Evolutionary conservation across 37 sponge, comb jelly and placozoan species (phyloP).

Genomic region (Haliclona indistincta): DNA sequence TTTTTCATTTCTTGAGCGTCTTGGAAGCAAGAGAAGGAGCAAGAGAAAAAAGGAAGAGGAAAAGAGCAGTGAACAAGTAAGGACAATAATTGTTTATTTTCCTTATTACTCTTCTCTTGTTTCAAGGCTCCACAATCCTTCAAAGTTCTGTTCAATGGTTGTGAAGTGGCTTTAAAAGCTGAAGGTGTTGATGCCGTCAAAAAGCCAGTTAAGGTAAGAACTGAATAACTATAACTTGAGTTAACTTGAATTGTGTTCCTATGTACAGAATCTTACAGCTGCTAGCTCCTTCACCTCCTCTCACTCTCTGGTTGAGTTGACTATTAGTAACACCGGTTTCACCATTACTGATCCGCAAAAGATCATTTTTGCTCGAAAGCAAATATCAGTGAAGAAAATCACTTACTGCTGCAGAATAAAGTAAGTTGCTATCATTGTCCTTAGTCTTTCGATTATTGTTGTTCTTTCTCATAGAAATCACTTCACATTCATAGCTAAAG

Average conservation of each 20-base stretch:
- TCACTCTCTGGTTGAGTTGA: conserved; percentile 42
- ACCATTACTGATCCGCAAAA: conserved; percentile 43
- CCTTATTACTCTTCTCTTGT: background rate
- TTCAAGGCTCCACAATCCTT: background rate
- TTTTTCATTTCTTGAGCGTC: conserved; percentile 24
- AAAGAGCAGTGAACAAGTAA: background rate
- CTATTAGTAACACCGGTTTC: conserved; percentile 32
- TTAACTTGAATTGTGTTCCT: background rate
- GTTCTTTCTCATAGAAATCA: conserved; percentile 31
- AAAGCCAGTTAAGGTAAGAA: conserved; percentile 41
- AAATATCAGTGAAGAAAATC: conserved; percentile 41
- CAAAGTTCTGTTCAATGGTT: conserved; percentile 50
- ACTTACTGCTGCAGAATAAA: conserved; percentile 65
- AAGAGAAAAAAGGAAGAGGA: conserved; percentile 16
- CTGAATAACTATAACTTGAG: background rate
- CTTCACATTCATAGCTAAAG: conserved; percentile 60
- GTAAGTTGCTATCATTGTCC: conserved; percentile 19
- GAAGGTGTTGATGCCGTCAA: conserved; percentile 61
- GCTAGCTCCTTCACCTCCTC: background rate
- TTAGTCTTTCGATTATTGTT: no score
- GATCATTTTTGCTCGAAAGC: conserved; percentile 30
- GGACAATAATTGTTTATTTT: background rate
- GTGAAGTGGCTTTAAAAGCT: conserved; percentile 11
- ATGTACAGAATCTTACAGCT: background rate
- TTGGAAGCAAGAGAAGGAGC: conserved; percentile 49